Evolutionary conservation across 2,113 vertebrate genomes (phyloP), one percentile per base, ranked within the genome.

Genomic region (Tonatia bakeri): DNA sequence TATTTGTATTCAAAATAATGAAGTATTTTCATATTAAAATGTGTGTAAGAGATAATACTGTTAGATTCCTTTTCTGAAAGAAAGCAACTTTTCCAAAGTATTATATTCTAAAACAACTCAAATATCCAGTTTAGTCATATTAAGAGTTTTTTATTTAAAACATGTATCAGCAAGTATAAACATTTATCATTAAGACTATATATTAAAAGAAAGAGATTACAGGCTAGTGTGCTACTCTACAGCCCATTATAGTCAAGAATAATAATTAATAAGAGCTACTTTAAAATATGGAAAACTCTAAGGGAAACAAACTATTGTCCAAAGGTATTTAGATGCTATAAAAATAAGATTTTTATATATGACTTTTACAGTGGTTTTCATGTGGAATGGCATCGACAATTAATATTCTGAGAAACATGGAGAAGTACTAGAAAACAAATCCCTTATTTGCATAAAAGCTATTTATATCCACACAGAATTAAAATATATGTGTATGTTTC

Each of bases 1-100:
- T 98, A 99, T 98, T 98, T 98, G 98, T 98, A 95, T 70, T 98
- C 98, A 98, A 98, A 98, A 98, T 98, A 98, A 98, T 97, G 95
- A 98, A 97, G 96, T 98, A 98, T 98, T 98, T 98, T 98, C 98
- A 96, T 98, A 98, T 98, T 98, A 98, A 97, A 98, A 90, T 97
- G 96, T 85, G 91, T 79, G 36, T 77, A 50, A 84, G 86, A 93
- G 96, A 97, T 91, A 95, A 92, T 87, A 94, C 16, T 38, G 79
- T 92, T 84, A 87, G 50, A 70, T 83, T 69, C 52, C 22, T 92
- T 96, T 91, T 80, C 70, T 69, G 81, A 90, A 73, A 96, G 91
- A 95, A 87, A 83, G 50, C 56, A 94, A 97, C 95, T 97, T 94
- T 96, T 70, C 79, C 90, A 65, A 95, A 96, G 82, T 65, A 94